phyloP scores from a whole-genome alignment of 2,797 vertebrate species.

The Mastacembelus armatus region DNA sequence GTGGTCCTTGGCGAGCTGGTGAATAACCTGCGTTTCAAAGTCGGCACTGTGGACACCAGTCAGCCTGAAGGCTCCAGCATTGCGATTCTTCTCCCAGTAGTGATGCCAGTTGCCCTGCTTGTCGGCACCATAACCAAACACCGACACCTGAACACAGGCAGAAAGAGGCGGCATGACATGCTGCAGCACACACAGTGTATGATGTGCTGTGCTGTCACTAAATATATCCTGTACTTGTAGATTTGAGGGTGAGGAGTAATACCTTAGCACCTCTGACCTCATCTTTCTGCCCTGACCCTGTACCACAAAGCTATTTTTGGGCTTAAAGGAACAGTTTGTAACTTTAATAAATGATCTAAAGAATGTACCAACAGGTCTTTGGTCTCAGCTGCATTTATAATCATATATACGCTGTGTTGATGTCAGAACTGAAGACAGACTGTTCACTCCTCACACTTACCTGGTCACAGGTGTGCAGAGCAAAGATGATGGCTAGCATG shows the following conservation, averaged over 20 bases:
- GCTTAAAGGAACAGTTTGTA: too few relatives aligned
- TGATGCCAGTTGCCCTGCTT: slow-evolving; percentile 88
- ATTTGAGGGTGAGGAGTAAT: neutral
- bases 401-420: too few relatives aligned
- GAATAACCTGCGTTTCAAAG: slow-evolving; percentile 76
- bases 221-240: neutral
- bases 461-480: slow-evolving; percentile 86
- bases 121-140: slow-evolving; percentile 88
- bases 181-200: too few relatives aligned
- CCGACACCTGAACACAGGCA: slow-evolving; percentile 80
- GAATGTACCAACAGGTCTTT: neutral
- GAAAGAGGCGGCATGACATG: neutral
- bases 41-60: slow-evolving; percentile 85
- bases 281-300: neutral
- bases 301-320: too few relatives aligned
- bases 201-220: neutral
- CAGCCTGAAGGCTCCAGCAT: slow-evolving; percentile 83
- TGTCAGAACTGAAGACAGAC: neutral
- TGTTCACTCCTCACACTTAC: slow-evolving; percentile 63
- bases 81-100: slow-evolving; percentile 86
- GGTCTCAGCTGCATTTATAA: neutral
- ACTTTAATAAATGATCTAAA: too few relatives aligned
- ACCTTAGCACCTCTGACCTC: neutral
- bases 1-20: slow-evolving; percentile 65
- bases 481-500: slow-evolving; percentile 86